Percentiles rank a stretch among this genome's conserved stretches.
Evolutionary conservation across 2,888 invertebrate genomes (phyloP).

Genomic region (Neoascia interrupta): DNA sequence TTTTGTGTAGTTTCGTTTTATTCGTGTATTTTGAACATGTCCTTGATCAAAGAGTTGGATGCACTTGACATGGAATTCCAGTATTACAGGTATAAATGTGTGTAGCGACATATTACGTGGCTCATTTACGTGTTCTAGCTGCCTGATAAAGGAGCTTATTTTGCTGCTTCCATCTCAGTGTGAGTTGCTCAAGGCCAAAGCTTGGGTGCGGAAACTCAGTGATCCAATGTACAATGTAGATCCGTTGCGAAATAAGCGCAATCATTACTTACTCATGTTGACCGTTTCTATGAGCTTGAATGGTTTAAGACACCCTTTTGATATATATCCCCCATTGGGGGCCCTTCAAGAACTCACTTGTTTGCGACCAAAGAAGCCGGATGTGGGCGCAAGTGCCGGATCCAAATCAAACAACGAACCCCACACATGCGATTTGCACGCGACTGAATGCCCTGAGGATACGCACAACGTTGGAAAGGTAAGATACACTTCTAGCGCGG

Average conservation of each 20-base stretch:
- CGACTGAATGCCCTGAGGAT: conserved; percentile 22
- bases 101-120: too few species aligned
- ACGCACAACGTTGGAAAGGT: conserved; percentile 38
- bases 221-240: conserved; percentile 59
- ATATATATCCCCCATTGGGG: conserved; percentile 35
- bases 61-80: conserved; percentile 59
- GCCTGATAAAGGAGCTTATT: conserved; percentile 54
- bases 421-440: conserved; percentile 29
- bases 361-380: conserved; percentile 17
- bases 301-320: conserved; percentile 58
- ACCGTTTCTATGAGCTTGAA: conserved; percentile 61
- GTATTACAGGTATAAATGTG: conserved; percentile 42
- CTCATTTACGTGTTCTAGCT: too few species aligned
- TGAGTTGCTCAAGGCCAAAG: conserved; percentile 35
- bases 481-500: too few species aligned
- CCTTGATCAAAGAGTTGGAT: conserved; percentile 39
- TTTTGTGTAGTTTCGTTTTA: background rate
- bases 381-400: background rate
- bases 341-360: background rate
- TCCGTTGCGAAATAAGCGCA: conserved; percentile 62
- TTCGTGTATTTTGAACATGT: conserved; percentile 37
- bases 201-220: conserved; percentile 66
- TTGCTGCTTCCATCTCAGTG: conserved; percentile 28
- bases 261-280: conserved; percentile 69
- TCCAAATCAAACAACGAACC: background rate